Base-by-base conservation (phyloP, 2,113 vertebrate genomes). In the Ia io region DNA sequence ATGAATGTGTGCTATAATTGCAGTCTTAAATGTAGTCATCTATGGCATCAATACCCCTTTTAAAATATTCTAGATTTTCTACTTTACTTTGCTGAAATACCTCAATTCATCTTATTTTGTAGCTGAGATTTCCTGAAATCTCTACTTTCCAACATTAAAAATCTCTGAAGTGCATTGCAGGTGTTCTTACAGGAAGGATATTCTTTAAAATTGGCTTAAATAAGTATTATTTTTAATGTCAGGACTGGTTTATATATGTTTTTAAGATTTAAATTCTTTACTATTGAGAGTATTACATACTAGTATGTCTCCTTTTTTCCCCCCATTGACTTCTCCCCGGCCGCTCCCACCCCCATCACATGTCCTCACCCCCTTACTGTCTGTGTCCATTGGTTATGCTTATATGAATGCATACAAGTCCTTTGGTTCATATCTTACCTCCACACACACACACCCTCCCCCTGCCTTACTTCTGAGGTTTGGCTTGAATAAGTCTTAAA, bases 91-190 rank as follows among this genome's bases (percentile, higher is more conserved):
- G 30, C 44, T 91, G 77, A 95, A 87, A 71, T 30, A 92, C 23
- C 49, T 30, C 88, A 42, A 95, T 71, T 95, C 73, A 94, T 18
- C 69, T 94, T 37, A 67, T 85, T 56, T 18, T 94, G 61, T 78
- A 97, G 9, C 83, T 93, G 80, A 61, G 49, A 85, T 95, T 95
- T 96, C 76, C 47, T 96, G 40, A 95, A 92, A 84, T 88, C 28
- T 93, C 42, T 88, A 78, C 5, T 92, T 17, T 90, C 16, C 65
- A 70, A 49, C 32, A 59, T 83, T 65, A 87, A 92, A 90, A 87
- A 74, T 61, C 9, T 82, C 6, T 30, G 71, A 82, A 93, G 35
- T 83, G 25, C 23, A 80, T 59, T 86, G 42, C 86, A 86, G 78
- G 73, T 89, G 22, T 94, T 96, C 86, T 79, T 61, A 53, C 51